Evolutionary conservation across 92 coral and sea anemone species (phyloP).

Genomic region (Blastomussa wellsi): DNA sequence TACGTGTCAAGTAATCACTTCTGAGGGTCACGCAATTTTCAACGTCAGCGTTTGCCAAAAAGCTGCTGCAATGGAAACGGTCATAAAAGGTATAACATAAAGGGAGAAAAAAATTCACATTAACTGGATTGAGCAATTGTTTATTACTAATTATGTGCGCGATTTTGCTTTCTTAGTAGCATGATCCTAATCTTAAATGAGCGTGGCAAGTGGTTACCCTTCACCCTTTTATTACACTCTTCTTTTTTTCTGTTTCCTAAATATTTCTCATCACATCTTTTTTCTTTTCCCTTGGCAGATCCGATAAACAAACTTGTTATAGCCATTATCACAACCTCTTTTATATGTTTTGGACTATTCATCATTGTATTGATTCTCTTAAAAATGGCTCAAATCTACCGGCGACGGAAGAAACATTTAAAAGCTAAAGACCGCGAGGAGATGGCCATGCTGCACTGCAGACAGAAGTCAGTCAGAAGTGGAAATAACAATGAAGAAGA

Average conservation of each 20-base stretch:
- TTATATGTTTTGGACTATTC: constrained; percentile 36
- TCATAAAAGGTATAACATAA: not conserved
- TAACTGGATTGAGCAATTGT: not conserved
- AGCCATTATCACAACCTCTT: constrained; percentile 39
- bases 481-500: constrained; percentile 43
- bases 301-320: not conserved
- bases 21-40: constrained; percentile 16
- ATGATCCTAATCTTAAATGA: too few species aligned
- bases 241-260: not conserved
- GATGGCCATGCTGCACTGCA: constrained; percentile 38
- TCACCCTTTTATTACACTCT: too few species aligned
- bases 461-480: constrained; percentile 27
- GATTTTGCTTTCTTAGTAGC: too few species aligned
- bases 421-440: constrained; percentile 23
- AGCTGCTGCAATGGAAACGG: not conserved
- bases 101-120: not conserved
- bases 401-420: constrained; percentile 17
- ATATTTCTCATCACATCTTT: not conserved
- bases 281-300: constrained; percentile 7
- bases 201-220: not conserved
- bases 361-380: constrained; percentile 33
- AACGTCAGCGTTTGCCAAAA: constrained; percentile 27
- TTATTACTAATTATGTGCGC: too few species aligned
- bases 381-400: constrained; percentile 34
- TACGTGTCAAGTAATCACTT: constrained; percentile 19